Evolutionary conservation across 2,113 vertebrate genomes (phyloP).

Genomic region (Triplophysa tibetana): DNA sequence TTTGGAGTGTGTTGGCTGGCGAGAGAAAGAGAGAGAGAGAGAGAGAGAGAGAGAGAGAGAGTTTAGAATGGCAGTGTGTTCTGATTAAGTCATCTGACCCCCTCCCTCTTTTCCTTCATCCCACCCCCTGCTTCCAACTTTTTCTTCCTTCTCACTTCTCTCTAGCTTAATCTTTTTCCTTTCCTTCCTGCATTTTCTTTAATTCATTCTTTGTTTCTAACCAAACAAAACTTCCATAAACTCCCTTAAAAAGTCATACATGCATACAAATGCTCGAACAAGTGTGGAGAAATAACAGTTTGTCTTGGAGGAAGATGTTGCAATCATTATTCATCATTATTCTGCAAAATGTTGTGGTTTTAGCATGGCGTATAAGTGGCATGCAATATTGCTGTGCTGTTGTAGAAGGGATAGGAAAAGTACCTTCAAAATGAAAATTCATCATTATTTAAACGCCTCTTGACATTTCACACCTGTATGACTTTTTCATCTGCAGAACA

Average conservation of each 20-base stretch:
- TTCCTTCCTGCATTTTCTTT: slow-evolving; percentile 27
- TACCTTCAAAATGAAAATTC: too few relatives aligned
- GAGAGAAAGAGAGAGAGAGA: neutral
- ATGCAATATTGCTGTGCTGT: too few relatives aligned
- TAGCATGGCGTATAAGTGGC: too few relatives aligned
- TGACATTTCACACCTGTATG: too few relatives aligned
- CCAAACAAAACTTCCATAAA: slow-evolving; percentile 18
- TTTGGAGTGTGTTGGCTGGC: slow-evolving; percentile 10
- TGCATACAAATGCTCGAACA: too few relatives aligned
- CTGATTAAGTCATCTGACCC: slow-evolving; percentile 60
- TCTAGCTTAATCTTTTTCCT: slow-evolving; percentile 35
- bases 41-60: slow-evolving; percentile 56
- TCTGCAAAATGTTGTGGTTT: neutral
- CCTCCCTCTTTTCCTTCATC: slow-evolving; percentile 36
- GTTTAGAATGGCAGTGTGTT: slow-evolving; percentile 52
- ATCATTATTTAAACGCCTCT: too few relatives aligned
- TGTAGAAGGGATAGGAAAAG: too few relatives aligned
- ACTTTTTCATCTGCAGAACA: too few relatives aligned
- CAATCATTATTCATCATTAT: neutral
- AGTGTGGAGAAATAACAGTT: too few relatives aligned
- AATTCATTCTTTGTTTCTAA: slow-evolving; percentile 40
- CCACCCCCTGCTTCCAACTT: slow-evolving; percentile 49
- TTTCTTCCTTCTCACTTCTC: slow-evolving; percentile 49
- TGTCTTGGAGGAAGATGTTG: too few relatives aligned
- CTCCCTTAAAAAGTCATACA: too few relatives aligned